Base-by-base conservation (phyloP, 2,888 invertebrate genomes). In the Tetranychus piercei region DNA sequence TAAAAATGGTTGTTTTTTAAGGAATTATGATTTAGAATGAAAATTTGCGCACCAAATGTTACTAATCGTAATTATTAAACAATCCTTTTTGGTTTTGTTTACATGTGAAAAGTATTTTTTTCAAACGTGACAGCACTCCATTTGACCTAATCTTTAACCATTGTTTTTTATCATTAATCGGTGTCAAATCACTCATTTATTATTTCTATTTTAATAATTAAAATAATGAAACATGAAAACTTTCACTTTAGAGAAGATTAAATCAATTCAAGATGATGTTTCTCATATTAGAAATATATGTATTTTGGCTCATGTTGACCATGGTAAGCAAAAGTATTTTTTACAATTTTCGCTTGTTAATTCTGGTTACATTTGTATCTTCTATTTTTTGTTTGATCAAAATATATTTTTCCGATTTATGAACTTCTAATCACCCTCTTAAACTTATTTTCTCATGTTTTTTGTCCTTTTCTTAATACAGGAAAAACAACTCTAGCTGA, bases 231-330 rank as follows among this genome's bases (percentile, higher is more conserved):
- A 9, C 3, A 55, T 55, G 55, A 55, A 55, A 55, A 55, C 55
- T 15, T 55, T 55, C 3, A 55, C 55, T 15, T 55, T 55, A 55
- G 55, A 55, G 15, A 69, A 69, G 6, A 69, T 69, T 20, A 22
- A 11, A 69, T 23, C 69, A 20, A 69, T 23, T 23, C 9, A 69
- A 11, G 69, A 23, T 69, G 69, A 69, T 69, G 69, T 69, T 18
- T 20, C 20, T 34, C 71, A 34, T 18, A 73, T 96, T 79, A 86
- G 95, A 75, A 96, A 96, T 84, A 90, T 97, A 80, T 96, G 95
- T 82, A 95, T 97, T 80, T 86, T 97, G 81, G 97, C 96, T 15
- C 96, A 97, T 85, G 96, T 97, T 78, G 96, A 97, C 82, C 97
- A 97, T 86, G 96, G 84, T 83, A 80, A 77, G 79, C 76, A 66